phyloP scores from a whole-genome alignment of 1,140 invertebrate genomes.

The Drosophila parabipectinata region DNA sequence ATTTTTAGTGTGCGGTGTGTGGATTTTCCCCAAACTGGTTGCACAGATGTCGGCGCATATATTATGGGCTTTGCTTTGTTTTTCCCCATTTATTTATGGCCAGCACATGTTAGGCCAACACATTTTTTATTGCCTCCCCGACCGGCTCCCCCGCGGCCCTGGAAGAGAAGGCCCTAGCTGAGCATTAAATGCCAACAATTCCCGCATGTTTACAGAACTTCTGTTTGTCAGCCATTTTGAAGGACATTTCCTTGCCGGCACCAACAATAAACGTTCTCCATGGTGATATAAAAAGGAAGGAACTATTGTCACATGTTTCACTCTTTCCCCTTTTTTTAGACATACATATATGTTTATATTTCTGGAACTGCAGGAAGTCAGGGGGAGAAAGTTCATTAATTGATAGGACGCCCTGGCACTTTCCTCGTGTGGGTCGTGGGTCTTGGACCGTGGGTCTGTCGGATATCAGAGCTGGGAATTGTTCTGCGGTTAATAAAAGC shows the following conservation, averaged over 20 bases:
- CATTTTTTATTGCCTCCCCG: constrained; percentile 33
- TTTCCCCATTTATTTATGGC: constrained; percentile 41
- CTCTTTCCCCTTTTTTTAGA: not conserved
- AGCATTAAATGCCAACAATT: constrained; percentile 12
- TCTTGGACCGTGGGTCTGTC: constrained; percentile 23
- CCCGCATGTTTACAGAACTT: constrained; percentile 46
- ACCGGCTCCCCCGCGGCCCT: not conserved
- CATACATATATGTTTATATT: not conserved
- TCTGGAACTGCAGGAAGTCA: constrained; percentile 11
- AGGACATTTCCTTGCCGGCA: constrained; percentile 54
- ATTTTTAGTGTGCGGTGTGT: constrained; percentile 14
- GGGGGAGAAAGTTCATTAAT: constrained; percentile 64
- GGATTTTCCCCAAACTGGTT: constrained; percentile 4
- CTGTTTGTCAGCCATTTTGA: constrained; percentile 51
- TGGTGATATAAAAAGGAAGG: constrained; percentile 44
- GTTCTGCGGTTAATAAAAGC: constrained; percentile 41
- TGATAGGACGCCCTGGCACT: constrained; percentile 45
- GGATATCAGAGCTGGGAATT: constrained; percentile 41
- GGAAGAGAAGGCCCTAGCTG: not conserved
- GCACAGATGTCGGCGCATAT: constrained; percentile 24
- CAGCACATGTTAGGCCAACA: constrained; percentile 38
- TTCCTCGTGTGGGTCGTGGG: constrained; percentile 13
- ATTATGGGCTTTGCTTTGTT: constrained; percentile 39
- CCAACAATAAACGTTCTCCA: constrained; percentile 42
- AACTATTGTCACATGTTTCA: constrained; percentile 63